Evolutionary conservation across 2,888 invertebrate genomes (phyloP), one percentile per base, ranked within the genome.

Genomic region (Pyrgus malvae): DNA sequence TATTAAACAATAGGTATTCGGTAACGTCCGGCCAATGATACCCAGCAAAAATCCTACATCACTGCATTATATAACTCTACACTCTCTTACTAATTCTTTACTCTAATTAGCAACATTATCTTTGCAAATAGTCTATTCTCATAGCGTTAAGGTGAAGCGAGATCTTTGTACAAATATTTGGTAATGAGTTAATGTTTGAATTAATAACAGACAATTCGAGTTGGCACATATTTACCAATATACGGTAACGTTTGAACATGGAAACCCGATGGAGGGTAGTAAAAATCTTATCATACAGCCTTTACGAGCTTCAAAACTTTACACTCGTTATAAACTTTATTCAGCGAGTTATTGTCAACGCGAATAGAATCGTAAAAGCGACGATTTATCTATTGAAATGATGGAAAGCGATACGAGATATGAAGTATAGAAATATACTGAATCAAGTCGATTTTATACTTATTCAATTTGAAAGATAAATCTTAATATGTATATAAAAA

Each of bases 211-310:
- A 73, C 82, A 73, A 76, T 79, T 74, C 74, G 60, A 72, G 62
- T 72, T 74, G 67, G 70, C 73, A 77, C 64, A 71, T 75, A 82
- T 83, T 80, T 79, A 78, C 82, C 78, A 80, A 81, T 80, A 82
- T 72, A 70, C 74, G 64, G 46, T 35, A 46, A 46, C 21, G 16
- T 45, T 33, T 14, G n/a, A 46, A 35, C 16, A 14, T 25, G 8
- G 25, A 37, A 17, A 2, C 17, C 16, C 27, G 27, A 11, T 12
- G 14, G 7, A 8, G 33, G 27, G 48, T 17, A 38, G 25, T 48
- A 48, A 48, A 48, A 48, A 46, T 37, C 48, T 27, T 48, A 29
- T 8, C 23, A 5, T 2, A 48, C n/a, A 17, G 37, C 37, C 27
- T 11, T 48, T 48, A 19, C 48, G 27, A 48, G 48, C 38, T 37